A percentile compares a stretch with the other conserved stretches of the same genome.
phyloP scores from a whole-genome alignment of 2,113 vertebrate species.

The Chascanopsetta lugubris region DNA sequence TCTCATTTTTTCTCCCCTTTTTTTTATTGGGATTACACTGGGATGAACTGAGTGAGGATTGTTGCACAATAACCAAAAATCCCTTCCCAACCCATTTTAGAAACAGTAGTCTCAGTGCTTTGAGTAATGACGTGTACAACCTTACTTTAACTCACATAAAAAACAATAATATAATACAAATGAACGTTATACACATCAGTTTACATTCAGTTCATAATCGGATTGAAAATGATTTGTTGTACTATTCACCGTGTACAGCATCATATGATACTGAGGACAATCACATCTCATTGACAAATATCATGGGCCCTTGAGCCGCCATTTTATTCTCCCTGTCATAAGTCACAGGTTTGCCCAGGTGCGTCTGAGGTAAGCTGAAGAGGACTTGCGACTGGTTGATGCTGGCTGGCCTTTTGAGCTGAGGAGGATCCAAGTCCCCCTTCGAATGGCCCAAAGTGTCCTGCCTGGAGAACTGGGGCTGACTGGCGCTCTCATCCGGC shows the following conservation, averaged over 20 bases:
- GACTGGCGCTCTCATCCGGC: conserved; percentile 60
- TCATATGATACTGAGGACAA: neutral
- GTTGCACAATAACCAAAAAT: too few species aligned
- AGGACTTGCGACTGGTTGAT: conserved; percentile 61
- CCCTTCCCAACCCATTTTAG: too few species aligned
- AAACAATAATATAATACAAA: too few species aligned
- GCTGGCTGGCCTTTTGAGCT: conserved; percentile 60
- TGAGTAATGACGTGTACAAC: neutral
- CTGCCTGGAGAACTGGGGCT: conserved; percentile 49
- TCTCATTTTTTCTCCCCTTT: too few species aligned
- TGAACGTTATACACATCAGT: too few species aligned
- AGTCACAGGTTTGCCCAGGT: conserved; percentile 74
- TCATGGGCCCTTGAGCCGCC: conserved; percentile 84
- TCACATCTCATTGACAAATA: conserved; percentile 91
- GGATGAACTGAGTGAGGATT: too few species aligned
- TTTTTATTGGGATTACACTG: too few species aligned
- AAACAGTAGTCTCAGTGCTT: neutral
- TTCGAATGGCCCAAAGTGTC: conserved; percentile 66
- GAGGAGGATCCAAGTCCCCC: conserved; percentile 82
- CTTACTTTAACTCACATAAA: too few species aligned
- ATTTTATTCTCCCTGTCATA: conserved; percentile 80
- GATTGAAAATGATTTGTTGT: neutral
- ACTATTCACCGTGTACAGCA: neutral
- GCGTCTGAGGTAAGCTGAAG: conserved; percentile 79
- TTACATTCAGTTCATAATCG: neutral